Conservation (phyloP, 2,113 vertebrate species). For the Cyphomyrus plagiostoma region DNA sequence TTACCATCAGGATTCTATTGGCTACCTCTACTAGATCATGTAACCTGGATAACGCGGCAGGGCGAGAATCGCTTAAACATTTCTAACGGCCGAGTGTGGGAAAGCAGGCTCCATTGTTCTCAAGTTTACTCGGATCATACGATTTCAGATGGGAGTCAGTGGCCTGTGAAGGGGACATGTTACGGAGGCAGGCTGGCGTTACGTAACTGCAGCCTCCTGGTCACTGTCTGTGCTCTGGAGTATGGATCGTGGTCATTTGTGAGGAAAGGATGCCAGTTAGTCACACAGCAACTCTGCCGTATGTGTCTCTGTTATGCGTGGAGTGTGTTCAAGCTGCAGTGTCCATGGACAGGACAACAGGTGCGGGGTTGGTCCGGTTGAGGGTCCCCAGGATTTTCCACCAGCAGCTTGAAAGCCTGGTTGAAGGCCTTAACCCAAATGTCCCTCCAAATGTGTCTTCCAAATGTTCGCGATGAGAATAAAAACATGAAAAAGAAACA, state of each 20-base stretch:
- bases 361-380: slow-evolving; percentile 58
- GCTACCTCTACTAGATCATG: neutral
- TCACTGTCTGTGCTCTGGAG: neutral
- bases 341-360: neutral
- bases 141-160: neutral
- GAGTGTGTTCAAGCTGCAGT: neutral
- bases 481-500: slow-evolving; percentile 28
- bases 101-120: neutral
- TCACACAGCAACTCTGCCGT: neutral
- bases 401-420: slow-evolving; percentile 76
- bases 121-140: neutral
- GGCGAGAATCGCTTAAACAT: neutral
- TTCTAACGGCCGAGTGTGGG: neutral
- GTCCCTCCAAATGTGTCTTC: slow-evolving; percentile 68
- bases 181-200: neutral
- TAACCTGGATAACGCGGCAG: neutral
- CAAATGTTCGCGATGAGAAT: slow-evolving; percentile 56
- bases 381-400: slow-evolving; percentile 59
- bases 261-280: neutral
- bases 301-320: neutral
- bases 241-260: neutral
- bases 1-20: neutral
- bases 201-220: neutral
- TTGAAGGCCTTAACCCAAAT: slow-evolving; percentile 79
- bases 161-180: neutral